phyloP scores from a whole-genome alignment of 2,113 vertebrate genomes.

The Eira barbara region DNA sequence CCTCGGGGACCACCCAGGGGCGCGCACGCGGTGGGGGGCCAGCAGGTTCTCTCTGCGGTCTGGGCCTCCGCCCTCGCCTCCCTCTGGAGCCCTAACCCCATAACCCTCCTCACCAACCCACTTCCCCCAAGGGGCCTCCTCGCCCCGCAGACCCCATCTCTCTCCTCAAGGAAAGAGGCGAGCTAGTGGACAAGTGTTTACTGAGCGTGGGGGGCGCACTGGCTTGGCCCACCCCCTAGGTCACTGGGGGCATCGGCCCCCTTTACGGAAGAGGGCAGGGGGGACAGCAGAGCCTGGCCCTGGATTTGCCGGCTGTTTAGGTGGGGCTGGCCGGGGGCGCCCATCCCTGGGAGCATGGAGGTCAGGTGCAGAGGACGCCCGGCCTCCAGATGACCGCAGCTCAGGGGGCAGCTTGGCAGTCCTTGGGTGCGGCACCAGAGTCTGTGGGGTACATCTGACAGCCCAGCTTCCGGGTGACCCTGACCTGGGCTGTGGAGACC shows the following conservation, averaged over 20 bases:
- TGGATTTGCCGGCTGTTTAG: too few relatives aligned
- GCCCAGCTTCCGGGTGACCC: not conserved
- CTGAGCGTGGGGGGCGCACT: not conserved
- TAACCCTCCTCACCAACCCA: too few relatives aligned
- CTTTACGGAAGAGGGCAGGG: accelerated
- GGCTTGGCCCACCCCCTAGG: accelerated
- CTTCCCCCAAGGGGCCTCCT: not conserved
- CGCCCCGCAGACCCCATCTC: not conserved
- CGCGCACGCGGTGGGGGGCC: accelerated
- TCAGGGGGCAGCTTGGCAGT: accelerated
- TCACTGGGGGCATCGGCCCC: not conserved
- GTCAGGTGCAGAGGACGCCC: not conserved
- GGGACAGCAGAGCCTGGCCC: accelerated
- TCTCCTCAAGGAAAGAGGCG: not conserved
- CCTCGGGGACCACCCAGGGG: not conserved
- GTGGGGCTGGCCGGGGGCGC: too few relatives aligned
- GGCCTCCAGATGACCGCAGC: not conserved
- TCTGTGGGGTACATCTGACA: not conserved
- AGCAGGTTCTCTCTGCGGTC: accelerated
- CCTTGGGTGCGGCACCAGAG: not conserved
- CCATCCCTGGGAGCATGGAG: not conserved
- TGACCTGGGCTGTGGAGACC: not conserved
- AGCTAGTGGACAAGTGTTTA: not conserved
- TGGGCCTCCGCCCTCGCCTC: not conserved
- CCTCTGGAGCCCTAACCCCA: accelerated